Base-by-base conservation (phyloP, 1,140 invertebrate genomes). In the Drosophila aff. region DNA sequence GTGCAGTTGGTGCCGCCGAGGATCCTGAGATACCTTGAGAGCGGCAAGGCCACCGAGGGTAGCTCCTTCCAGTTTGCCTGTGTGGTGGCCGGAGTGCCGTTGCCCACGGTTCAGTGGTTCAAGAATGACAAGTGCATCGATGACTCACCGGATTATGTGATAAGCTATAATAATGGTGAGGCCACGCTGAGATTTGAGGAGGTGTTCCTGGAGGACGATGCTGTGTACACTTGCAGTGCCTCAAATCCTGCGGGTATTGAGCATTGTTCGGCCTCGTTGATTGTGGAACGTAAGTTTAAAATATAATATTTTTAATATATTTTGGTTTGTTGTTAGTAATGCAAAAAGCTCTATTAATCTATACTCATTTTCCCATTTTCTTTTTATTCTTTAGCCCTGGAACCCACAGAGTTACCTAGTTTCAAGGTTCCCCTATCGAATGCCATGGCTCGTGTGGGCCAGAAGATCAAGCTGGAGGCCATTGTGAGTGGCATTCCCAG, bases 61-160 rank as follows among this genome's bases (percentile, higher is more conserved):
- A 93, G 91, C 28, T 92, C 94, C 0, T 95, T 95, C 89, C 94
- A 95, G 80, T 95, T 98, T 66, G 94, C 95, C 58, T 97, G 97
- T 82, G 94, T 94, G 50, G 95, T 97, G 4, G 94, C 94, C 59
- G 96, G 96, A 4, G 95, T 96, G 92, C 97, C 97, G 4, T 82
- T 97, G 47, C 96, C 97, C 21, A 96, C 95, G 55, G 95, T 98
- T 11, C 95, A 95, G 76, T 99, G 98, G 98, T 95, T 93, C 58
- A 95, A 95, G 84, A 94, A 95, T 76, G 94, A 94, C 18, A 94
- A 94, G 59, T 94, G 94, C 72, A 94, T 95, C 58, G 94, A 94
- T 61, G 93, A 94, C 74, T 94, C 94, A 41, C 93, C 92, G 21
- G 93, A 93, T 44, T 94, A 94, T 58, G 76, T 92, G 18, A 95